Evolutionary conservation across 92 coral and sea anemone genomes (phyloP).

Genomic region (Phenganax stokvisi): DNA sequence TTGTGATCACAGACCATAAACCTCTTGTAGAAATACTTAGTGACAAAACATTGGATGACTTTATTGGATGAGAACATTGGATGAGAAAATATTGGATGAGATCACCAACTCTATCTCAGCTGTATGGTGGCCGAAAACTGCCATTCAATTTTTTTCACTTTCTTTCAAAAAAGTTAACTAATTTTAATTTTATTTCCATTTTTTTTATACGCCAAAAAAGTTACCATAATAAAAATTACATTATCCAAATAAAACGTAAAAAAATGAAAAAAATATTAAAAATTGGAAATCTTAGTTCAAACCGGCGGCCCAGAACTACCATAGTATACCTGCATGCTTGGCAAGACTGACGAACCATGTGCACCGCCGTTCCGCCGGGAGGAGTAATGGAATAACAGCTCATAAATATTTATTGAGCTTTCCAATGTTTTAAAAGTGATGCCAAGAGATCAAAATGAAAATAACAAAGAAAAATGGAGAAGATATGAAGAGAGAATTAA

Average conservation of each 20-base stretch:
- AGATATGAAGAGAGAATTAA: background rate
- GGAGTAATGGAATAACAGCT: too few species aligned
- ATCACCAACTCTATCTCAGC: constrained; percentile 40
- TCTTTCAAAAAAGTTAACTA: background rate
- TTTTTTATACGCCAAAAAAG: background rate
- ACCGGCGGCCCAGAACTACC: constrained; percentile 8
- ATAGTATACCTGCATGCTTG: constrained; percentile 3
- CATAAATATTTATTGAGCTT: too few species aligned
- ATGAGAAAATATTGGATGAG: constrained; percentile 33
- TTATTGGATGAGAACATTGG: too few species aligned
- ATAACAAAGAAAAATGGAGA: background rate
- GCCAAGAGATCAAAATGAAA: background rate
- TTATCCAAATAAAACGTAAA: background rate
- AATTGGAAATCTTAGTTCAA: background rate
- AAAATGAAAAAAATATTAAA: background rate
- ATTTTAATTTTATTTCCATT: background rate
- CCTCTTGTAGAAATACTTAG: constrained; percentile 49
- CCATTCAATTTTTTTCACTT: background rate
- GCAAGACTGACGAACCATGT: background rate
- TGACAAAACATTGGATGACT: constrained; percentile 33
- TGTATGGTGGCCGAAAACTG: constrained; percentile 5
- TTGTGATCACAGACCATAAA: constrained; percentile 43
- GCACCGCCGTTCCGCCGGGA: background rate
- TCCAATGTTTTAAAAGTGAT: too few species aligned
- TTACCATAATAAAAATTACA: background rate